These are phyloP conservation scores for Pollachius pollachius DNA, from an alignment of 2,113 vertebrate genomes.

Conservation along the genomic window DNA sequence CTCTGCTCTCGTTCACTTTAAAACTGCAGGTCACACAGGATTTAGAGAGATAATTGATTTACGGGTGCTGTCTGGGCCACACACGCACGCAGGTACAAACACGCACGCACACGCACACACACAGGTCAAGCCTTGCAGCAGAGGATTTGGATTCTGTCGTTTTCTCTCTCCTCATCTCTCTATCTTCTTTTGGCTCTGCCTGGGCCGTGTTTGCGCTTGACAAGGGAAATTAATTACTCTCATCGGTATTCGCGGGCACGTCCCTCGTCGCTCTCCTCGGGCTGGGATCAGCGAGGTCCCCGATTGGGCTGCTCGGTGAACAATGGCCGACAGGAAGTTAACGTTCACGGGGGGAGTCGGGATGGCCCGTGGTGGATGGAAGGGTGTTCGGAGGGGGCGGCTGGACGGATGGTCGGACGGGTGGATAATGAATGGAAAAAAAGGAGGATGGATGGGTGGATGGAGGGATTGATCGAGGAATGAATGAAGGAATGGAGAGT, in stretches of 20 bases:
- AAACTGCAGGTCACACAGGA: conserved; percentile 34
- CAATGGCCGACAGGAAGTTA: not conserved
- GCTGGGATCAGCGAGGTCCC: conserved; percentile 49
- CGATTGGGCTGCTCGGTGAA: conserved; percentile 17
- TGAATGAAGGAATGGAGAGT: not conserved
- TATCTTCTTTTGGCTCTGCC: conserved; percentile 25
- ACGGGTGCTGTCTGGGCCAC: conserved; percentile 19
- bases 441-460: conserved; percentile 6
- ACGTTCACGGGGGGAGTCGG: not conserved
- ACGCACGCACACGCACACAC: not conserved
- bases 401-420: not conserved
- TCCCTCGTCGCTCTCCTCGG: conserved; percentile 53
- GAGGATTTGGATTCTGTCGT: not conserved
- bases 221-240: conserved; percentile 72
- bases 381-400: not conserved
- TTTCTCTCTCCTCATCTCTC: not conserved
- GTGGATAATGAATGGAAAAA: not conserved
- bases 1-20: conserved; percentile 47
- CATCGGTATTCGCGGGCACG: conserved; percentile 67
- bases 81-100: not conserved
- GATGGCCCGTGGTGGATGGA: not conserved
- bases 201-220: conserved; percentile 66
- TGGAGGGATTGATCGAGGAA: not conserved
- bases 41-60: conserved; percentile 52
- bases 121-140: conserved; percentile 12